Evolutionary conservation across 2,888 invertebrate species (phyloP).

Genomic region (Nymphalis polychloros): DNA sequence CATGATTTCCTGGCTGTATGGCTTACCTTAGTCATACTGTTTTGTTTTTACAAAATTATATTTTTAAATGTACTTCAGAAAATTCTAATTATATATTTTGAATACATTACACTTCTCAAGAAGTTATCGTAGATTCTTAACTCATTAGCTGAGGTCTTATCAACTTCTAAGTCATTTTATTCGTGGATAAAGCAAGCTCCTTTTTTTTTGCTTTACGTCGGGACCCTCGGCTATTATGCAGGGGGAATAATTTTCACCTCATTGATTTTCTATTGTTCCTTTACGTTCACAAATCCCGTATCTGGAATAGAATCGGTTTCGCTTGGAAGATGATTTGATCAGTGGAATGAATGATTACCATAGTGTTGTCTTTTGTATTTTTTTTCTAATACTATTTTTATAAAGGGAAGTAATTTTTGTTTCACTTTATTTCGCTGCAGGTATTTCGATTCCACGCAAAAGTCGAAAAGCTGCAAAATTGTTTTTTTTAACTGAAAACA

Average conservation of each 20-base stretch:
- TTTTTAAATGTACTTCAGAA: not conserved
- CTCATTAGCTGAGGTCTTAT: conserved; percentile 34
- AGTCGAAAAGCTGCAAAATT: not conserved
- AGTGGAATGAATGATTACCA: conserved; percentile 3
- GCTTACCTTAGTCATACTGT: too few relatives aligned
- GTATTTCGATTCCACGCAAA: not conserved
- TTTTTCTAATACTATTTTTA: not conserved
- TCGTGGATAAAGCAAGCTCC: conserved; percentile 36
- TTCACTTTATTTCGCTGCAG: not conserved
- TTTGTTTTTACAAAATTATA: not conserved
- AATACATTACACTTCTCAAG: conserved; percentile 10
- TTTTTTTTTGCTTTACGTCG: conserved; percentile 31
- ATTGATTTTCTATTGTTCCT: conserved; percentile 71
- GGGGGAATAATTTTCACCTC: conserved; percentile 66
- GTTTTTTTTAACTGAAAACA: too few relatives aligned
- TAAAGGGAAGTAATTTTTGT: not conserved
- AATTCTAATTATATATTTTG: too few relatives aligned
- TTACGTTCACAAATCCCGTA: conserved; percentile 41
- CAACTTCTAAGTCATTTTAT: conserved; percentile 39
- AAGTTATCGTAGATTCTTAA: conserved; percentile 20
- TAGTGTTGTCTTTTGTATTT: not conserved
- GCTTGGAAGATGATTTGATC: conserved; percentile 21
- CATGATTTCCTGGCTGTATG: too few relatives aligned
- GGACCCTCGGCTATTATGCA: conserved; percentile 45
- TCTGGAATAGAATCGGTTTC: conserved; percentile 16